Conservation (phyloP, 23 tunicate species). For the Ciona savignyi region DNA sequence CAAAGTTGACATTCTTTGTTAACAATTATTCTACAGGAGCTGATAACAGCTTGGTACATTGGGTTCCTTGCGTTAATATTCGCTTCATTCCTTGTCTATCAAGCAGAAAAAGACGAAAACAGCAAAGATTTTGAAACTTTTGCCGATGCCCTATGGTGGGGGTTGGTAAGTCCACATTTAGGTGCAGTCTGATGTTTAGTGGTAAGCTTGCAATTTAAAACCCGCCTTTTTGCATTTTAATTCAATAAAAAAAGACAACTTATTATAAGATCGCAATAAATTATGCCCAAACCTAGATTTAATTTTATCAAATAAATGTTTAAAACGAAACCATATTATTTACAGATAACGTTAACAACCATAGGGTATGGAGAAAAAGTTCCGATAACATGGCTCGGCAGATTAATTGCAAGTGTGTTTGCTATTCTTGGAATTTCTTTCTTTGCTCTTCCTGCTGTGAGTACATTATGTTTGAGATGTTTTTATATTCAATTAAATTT, state of each 20-base stretch:
- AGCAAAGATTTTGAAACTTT: slow-evolving; percentile 65
- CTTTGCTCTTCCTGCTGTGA: slow-evolving; percentile 97
- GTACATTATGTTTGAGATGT: too few species aligned
- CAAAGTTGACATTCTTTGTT: background rate
- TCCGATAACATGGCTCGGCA: slow-evolving; percentile 78
- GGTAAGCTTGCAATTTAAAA: too few species aligned
- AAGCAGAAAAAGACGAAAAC: slow-evolving; percentile 90
- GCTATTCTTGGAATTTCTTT: slow-evolving; percentile 96
- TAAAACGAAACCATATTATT: too few species aligned
- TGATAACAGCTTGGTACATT: slow-evolving; percentile 94
- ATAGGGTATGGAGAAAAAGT: slow-evolving; percentile 98
- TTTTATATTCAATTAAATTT: too few species aligned
- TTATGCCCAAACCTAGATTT: too few species aligned
- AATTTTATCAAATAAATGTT: too few species aligned
- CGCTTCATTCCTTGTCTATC: slow-evolving; percentile 92
- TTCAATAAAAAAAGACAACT: too few species aligned
- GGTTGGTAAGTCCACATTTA: slow-evolving; percentile 57
- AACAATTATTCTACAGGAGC: slow-evolving; percentile 37
- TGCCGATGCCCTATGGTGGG: slow-evolving; percentile 99
- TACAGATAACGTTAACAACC: slow-evolving; percentile 92
- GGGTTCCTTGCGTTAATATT: slow-evolving; percentile 90
- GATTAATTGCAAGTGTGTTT: slow-evolving; percentile 73
- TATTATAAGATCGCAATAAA: too few species aligned
- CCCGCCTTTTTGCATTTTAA: too few species aligned
- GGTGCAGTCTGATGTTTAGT: too few species aligned